A percentile compares a stretch with the other conserved stretches of the same genome.
Conservation (phyloP, 2,888 invertebrate genomes). For the Pegoplata infirma region DNA sequence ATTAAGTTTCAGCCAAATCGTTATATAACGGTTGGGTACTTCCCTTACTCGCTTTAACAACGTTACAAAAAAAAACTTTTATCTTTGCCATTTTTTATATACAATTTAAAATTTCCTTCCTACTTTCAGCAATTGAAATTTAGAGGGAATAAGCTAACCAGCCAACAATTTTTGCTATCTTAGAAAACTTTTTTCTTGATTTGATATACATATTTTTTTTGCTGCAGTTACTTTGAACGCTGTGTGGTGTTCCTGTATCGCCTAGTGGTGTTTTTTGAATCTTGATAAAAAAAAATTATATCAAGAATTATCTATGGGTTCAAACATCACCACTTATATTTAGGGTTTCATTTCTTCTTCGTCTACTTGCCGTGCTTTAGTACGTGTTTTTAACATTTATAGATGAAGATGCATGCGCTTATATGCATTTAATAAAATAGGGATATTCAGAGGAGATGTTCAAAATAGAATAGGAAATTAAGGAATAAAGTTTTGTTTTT, state of each 20-base stretch:
- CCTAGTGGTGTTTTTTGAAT: neutral
- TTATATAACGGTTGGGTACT: no score
- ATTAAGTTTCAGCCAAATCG: no score
- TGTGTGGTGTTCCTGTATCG: neutral
- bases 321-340: conserved; percentile 27
- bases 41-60: no score
- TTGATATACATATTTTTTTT: conserved; percentile 21
- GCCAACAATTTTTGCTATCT: conserved; percentile 8
- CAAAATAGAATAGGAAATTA: no score
- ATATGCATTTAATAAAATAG: neutral
- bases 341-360: conserved; percentile 11
- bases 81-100: conserved; percentile 14
- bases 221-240: neutral
- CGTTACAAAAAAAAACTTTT: conserved; percentile 25
- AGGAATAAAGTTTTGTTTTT: no score
- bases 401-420: conserved; percentile 32
- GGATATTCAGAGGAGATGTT: no score
- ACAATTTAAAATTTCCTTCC: conserved; percentile 21
- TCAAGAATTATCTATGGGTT: conserved; percentile 50
- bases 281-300: conserved; percentile 27
- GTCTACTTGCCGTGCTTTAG: neutral
- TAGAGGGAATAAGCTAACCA: neutral
- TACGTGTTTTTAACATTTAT: conserved; percentile 4
- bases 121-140: neutral
- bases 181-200: conserved; percentile 29